Conservation (phyloP, 2,113 vertebrate species). For the Tupaia tana region DNA sequence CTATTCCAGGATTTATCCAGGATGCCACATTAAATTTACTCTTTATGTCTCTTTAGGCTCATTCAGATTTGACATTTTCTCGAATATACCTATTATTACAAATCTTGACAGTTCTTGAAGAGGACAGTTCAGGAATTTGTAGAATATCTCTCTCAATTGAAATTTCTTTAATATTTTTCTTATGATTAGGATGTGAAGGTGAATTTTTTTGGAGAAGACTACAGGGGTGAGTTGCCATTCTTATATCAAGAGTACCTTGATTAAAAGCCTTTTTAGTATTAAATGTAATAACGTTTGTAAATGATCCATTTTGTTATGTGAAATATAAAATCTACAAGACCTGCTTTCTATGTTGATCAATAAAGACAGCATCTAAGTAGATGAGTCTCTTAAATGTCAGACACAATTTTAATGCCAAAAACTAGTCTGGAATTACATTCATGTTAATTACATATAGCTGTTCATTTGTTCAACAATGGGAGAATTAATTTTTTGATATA, state of each 20-base stretch:
- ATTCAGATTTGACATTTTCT: background rate
- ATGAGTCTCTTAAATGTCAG: slow-evolving; percentile 37
- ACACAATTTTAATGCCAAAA: background rate
- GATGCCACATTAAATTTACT: background rate
- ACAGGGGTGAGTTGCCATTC: background rate
- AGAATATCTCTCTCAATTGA: background rate
- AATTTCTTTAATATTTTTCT: background rate
- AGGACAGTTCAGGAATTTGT: background rate
- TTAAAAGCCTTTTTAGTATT: background rate
- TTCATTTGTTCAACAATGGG: slow-evolving; percentile 51
- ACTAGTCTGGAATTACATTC: background rate
- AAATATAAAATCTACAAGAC: background rate
- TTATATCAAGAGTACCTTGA: background rate
- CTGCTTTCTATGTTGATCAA: background rate
- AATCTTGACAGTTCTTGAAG: background rate
- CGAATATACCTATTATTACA: background rate
- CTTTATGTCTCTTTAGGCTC: background rate
- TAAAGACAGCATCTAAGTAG: background rate
- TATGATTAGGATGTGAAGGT: background rate
- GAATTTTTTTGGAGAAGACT: background rate
- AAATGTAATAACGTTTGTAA: background rate
- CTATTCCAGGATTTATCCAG: background rate
- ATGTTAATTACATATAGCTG: slow-evolving; percentile 3
- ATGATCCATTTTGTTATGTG: background rate
- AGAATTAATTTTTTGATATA: background rate